These are phyloP conservation scores for Carpatolechia fugitivella DNA, from an alignment of 2,888 invertebrate genomes.

Conservation along the genomic window DNA sequence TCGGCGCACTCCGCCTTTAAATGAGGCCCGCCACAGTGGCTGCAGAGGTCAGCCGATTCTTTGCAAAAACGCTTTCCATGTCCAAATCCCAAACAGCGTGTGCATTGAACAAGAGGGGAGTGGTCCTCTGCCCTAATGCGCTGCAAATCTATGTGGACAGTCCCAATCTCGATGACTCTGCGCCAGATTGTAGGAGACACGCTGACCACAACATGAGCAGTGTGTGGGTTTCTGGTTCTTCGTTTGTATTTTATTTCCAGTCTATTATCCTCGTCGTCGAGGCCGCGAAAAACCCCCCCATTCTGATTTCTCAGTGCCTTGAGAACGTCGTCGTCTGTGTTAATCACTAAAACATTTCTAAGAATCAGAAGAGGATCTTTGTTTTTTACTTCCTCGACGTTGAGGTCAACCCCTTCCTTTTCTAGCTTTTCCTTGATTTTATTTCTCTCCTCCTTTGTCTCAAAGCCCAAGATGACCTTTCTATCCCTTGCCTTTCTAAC, in stretches of 20 bases:
- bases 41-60: background rate
- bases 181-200: background rate
- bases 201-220: background rate
- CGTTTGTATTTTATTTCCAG: background rate
- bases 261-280: background rate
- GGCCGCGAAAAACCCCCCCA: background rate
- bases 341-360: background rate
- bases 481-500: conserved; percentile 17
- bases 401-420: background rate
- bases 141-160: background rate
- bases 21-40: conserved; percentile 2
- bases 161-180: background rate
- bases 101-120: conserved; percentile 2
- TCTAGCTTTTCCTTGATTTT: background rate
- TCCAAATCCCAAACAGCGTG: background rate
- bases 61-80: background rate
- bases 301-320: background rate
- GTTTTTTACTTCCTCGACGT: conserved; percentile 15
- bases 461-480: conserved; percentile 18
- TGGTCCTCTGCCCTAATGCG: background rate
- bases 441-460: conserved; percentile 7
- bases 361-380: conserved; percentile 17
- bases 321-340: background rate
- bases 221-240: background rate
- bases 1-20: background rate